Conservation (phyloP, 2,113 vertebrate species). For the Malaclemys terrapin region DNA sequence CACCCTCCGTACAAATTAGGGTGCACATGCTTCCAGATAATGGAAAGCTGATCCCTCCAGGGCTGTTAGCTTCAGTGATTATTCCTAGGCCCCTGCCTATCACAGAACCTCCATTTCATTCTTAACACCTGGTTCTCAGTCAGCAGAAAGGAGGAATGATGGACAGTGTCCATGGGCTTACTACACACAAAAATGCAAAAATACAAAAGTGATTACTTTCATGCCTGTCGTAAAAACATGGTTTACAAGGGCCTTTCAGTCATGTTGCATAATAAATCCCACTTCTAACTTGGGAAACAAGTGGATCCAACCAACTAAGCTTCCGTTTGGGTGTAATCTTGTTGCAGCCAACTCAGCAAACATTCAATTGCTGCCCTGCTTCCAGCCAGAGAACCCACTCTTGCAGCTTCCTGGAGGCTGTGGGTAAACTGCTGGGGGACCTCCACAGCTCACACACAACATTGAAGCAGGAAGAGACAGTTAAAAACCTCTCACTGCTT, state of each 20-base stretch:
- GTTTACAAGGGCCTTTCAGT: background rate
- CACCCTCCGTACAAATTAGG: background rate
- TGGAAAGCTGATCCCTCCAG: background rate
- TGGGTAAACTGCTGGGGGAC: slow-evolving; percentile 33
- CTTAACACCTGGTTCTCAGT: background rate
- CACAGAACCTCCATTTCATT: background rate
- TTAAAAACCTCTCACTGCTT: background rate
- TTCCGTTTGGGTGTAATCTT: background rate
- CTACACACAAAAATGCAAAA: background rate
- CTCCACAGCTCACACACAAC: background rate
- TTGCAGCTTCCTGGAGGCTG: slow-evolving; percentile 6
- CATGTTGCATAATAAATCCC: background rate
- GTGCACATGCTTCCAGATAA: background rate
- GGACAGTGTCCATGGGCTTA: background rate
- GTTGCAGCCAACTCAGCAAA: background rate
- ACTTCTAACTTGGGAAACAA: slow-evolving; percentile 6
- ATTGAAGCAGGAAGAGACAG: background rate
- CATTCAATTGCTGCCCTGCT: background rate
- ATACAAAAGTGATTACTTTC: background rate
- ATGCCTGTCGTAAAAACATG: background rate
- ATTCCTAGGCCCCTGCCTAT: background rate
- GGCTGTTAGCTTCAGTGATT: background rate
- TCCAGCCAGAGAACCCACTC: background rate
- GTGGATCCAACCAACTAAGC: background rate
- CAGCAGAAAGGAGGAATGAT: background rate